phyloP scores from a whole-genome alignment of 2,113 vertebrate species.

The Amblyornis subalaris region DNA sequence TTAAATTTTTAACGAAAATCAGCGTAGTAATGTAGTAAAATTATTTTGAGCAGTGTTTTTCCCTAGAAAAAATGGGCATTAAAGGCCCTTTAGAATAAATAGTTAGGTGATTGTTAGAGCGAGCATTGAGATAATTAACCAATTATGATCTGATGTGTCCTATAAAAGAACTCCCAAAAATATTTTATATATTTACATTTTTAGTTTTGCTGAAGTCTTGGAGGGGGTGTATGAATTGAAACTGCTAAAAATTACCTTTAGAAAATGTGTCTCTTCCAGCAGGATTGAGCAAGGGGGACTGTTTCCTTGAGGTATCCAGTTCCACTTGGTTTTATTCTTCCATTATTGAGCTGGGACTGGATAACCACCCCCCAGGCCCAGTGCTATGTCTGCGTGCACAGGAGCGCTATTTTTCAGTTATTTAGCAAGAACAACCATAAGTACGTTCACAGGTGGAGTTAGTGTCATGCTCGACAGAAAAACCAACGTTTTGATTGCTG shows the following conservation, averaged over 20 bases:
- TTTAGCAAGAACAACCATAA: slow-evolving; percentile 46
- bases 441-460: slow-evolving; percentile 24
- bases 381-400: slow-evolving; percentile 33
- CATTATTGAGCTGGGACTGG: background rate
- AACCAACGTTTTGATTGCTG: slow-evolving; percentile 59
- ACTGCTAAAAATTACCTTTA: background rate
- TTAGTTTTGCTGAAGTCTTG: background rate
- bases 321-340: slow-evolving; percentile 39
- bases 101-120: background rate
- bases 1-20: background rate
- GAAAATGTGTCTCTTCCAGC: background rate
- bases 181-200: background rate
- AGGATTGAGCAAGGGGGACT: background rate
- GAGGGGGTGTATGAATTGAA: background rate
- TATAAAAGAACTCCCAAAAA: background rate
- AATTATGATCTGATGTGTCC: background rate
- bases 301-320: background rate
- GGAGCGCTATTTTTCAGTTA: slow-evolving; percentile 11
- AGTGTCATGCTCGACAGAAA: slow-evolving; percentile 37
- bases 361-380: background rate
- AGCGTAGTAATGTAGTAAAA: background rate
- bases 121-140: background rate
- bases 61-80: background rate
- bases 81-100: background rate
- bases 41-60: background rate